Percentiles rank a stretch among this genome's conserved stretches.
Conservation (phyloP, 2,888 invertebrate species). For the Melanostoma scalare region DNA sequence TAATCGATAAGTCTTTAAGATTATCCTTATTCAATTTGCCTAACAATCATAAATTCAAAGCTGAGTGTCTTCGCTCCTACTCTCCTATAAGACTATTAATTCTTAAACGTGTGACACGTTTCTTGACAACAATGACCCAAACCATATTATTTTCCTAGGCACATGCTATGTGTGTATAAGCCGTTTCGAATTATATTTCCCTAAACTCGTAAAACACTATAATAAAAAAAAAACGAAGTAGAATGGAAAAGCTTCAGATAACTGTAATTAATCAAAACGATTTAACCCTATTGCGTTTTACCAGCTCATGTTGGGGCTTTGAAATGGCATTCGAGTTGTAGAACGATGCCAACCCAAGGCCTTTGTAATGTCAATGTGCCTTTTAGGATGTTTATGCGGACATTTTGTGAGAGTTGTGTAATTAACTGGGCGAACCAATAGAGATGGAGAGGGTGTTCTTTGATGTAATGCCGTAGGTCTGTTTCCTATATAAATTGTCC, state of each 20-base stretch:
- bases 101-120: no score
- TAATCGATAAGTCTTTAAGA: no score
- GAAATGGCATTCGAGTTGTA: slow-evolving; percentile 25
- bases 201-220: no score
- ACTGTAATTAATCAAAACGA: slow-evolving; percentile 65
- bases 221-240: no score
- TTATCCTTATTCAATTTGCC: no score
- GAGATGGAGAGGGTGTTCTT: slow-evolving; percentile 7
- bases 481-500: slow-evolving; percentile 17
- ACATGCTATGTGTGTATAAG: no score
- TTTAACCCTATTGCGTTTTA: slow-evolving; percentile 53
- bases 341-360: slow-evolving; percentile 29
- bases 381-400: slow-evolving; percentile 42
- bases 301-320: slow-evolving; percentile 34
- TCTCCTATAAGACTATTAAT: no score
- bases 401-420: slow-evolving; percentile 14
- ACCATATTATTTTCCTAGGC: no score
- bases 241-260: neutral
- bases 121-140: no score
- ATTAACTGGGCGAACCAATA: slow-evolving; percentile 11
- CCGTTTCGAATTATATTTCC: no score
- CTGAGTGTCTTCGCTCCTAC: no score
- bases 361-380: slow-evolving; percentile 51
- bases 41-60: no score
- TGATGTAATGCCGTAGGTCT: slow-evolving; percentile 34